A percentile compares a stretch with the other conserved stretches of the same genome.
phyloP scores from a whole-genome alignment of 1,140 invertebrate species.

The Tribolium madens region DNA sequence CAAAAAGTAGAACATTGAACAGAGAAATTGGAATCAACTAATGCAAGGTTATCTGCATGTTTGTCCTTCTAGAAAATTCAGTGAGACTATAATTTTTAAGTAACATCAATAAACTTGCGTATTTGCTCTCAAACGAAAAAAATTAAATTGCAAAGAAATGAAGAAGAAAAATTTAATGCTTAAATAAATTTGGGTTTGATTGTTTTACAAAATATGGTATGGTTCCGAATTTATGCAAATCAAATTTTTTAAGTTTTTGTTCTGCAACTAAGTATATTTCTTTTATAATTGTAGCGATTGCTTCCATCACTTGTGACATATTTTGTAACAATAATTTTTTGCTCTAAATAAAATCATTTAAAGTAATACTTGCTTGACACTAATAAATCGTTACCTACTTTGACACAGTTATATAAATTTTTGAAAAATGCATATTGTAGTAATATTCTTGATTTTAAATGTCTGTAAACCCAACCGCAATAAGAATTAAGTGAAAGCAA shows the following conservation, averaged over 20 bases:
- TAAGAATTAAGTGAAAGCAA: slow-evolving; percentile 29
- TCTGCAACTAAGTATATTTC: too few relatives aligned
- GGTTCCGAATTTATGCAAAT: too few relatives aligned
- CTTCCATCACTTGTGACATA: not conserved
- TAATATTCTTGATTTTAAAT: slow-evolving; percentile 12
- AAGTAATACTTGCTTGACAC: slow-evolving; percentile 1
- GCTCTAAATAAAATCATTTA: not conserved
- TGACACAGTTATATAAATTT: slow-evolving; percentile 22
- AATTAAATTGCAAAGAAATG: too few relatives aligned
- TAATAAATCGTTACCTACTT: slow-evolving; percentile 30
- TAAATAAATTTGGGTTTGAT: too few relatives aligned
- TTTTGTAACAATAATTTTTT: not conserved
- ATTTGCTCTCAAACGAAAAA: too few relatives aligned
- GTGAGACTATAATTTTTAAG: not conserved
- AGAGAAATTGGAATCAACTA: not conserved
- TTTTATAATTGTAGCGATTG: too few relatives aligned
- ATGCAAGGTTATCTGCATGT: not conserved
- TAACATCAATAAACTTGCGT: too few relatives aligned
- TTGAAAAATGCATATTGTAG: slow-evolving; percentile 1
- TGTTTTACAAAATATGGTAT: too few relatives aligned
- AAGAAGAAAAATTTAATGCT: too few relatives aligned
- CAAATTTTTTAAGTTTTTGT: too few relatives aligned
- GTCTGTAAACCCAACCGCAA: slow-evolving; percentile 1
- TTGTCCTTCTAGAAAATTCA: not conserved
- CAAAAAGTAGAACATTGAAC: not conserved